Evolutionary conservation across 2,888 invertebrate species (phyloP), one percentile per base, ranked within the genome.

Genomic region (Amblyteles armatorius): DNA sequence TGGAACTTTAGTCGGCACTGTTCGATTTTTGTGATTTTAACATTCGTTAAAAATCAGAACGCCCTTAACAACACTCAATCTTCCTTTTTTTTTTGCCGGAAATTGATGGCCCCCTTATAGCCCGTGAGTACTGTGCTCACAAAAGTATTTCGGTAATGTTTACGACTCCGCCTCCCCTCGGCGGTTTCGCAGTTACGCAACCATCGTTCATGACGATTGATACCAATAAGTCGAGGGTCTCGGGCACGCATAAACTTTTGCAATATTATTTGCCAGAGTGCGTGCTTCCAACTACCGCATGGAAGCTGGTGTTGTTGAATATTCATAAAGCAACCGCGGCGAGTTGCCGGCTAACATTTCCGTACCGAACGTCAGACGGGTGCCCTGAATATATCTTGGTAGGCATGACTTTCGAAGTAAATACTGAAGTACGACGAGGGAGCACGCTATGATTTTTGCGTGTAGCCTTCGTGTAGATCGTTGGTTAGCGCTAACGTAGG

Each of bases 401-500:
- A 68, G 84, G 79, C 73, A 81, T 80, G 74, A 80, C 73, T 79
- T 71, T 83, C 71, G 76, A 76, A 76, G 78, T 73, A 83, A 85
- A 85, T 87, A 82, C 74, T 78, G 83, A 87, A 82, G 85, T 84
- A 86, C 86, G 85, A 87, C 80, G 84, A 80, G 69, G 60, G 74
- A 87, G 84, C 87, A 87, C 87, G 87, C 85, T 81, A 87, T 33
- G 52, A 84, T 86, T 87, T 85, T 87, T 85, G 40, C 78, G 50
- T 87, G 84, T 86, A 73, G 55, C 9, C 48, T 29, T 65, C 29
- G 48, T 83, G 74, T 79, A 74, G 79, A 29, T 69, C 55, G 78
- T 68, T 82, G 76, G 78, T 71, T 65, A 67, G 68, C 72, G 67
- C 63, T 65, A 48, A 81, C 77, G 13, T 13, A 68, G 69, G 40